Conservation (phyloP, 2,797 vertebrate genomes). For the Leptoclinus maculatus region DNA sequence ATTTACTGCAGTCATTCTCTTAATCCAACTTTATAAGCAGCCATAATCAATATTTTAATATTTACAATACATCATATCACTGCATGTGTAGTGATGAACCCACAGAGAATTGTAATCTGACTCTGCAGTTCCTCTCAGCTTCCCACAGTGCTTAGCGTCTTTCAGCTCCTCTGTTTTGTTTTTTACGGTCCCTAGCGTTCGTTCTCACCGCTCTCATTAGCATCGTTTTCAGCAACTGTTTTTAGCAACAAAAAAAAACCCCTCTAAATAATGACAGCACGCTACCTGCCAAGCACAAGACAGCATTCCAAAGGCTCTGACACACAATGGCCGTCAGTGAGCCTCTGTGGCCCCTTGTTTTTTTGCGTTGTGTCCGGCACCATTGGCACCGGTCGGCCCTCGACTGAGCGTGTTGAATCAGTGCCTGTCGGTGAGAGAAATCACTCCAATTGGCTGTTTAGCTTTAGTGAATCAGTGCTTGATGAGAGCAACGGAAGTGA, state of each 20-base stretch:
- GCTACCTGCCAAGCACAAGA: neutral
- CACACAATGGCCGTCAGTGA: neutral
- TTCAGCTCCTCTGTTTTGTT: neutral
- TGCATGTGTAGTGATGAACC: neutral
- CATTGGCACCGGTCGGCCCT: neutral
- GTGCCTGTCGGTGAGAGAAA: neutral
- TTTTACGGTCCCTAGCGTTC: neutral
- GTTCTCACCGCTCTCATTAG: neutral
- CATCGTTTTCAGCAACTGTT: neutral
- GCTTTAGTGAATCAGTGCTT: no score
- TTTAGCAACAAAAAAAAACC: neutral
- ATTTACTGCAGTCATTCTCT: neutral
- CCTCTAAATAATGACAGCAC: neutral
- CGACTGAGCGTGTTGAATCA: neutral
- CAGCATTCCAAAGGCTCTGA: neutral
- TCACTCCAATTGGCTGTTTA: neutral
- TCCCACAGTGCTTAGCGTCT: no score
- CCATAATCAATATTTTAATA: neutral
- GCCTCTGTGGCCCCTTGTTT: neutral
- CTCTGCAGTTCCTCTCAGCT: neutral
- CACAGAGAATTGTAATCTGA: neutral
- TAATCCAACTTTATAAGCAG: neutral
- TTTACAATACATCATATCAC: no score
- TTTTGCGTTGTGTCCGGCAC: neutral
- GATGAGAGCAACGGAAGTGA: no score